These are phyloP conservation scores for Charanyca ferruginea DNA, from an alignment of 2,888 invertebrate species.

Conservation along the genomic window DNA sequence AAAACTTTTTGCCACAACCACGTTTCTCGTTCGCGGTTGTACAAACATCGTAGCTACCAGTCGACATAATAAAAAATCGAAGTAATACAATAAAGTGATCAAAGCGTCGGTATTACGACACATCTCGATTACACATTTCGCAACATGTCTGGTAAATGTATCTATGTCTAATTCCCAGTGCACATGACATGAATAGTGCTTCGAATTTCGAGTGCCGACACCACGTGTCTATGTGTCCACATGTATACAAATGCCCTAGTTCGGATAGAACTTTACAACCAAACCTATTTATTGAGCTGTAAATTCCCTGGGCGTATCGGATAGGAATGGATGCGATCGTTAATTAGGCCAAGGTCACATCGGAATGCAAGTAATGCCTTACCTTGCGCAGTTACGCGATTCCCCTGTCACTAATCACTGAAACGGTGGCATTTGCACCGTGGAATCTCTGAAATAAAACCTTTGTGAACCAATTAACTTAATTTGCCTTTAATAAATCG, in stretches of 20 bases:
- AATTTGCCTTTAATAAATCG: slow-evolving; percentile 49
- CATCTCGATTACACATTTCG: background rate
- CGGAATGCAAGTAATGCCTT: slow-evolving; percentile 38
- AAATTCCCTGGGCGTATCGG: slow-evolving; percentile 40
- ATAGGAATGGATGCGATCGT: slow-evolving; percentile 29
- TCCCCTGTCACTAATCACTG: slow-evolving; percentile 23
- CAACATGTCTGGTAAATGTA: background rate
- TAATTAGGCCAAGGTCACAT: slow-evolving; percentile 58
- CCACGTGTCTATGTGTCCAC: slow-evolving; percentile 1
- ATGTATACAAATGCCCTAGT: background rate
- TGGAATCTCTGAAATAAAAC: slow-evolving; percentile 26
- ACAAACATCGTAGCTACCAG: too few species aligned
- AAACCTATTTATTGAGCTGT: slow-evolving; percentile 45
- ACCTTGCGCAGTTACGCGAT: slow-evolving; percentile 16
- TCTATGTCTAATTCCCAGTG: background rate
- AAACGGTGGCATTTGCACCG: slow-evolving; percentile 17
- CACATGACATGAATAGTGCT: background rate
- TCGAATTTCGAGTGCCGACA: background rate
- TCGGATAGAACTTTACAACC: slow-evolving; percentile 17
- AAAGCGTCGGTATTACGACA: background rate
- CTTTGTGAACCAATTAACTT: slow-evolving; percentile 42
- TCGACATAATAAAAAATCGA: too few species aligned
- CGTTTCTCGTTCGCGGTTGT: background rate
- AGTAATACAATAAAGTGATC: background rate
- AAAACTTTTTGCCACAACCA: background rate